Evolutionary conservation across 2,888 invertebrate species (phyloP).

Genomic region (Eupelmus urozonus): DNA sequence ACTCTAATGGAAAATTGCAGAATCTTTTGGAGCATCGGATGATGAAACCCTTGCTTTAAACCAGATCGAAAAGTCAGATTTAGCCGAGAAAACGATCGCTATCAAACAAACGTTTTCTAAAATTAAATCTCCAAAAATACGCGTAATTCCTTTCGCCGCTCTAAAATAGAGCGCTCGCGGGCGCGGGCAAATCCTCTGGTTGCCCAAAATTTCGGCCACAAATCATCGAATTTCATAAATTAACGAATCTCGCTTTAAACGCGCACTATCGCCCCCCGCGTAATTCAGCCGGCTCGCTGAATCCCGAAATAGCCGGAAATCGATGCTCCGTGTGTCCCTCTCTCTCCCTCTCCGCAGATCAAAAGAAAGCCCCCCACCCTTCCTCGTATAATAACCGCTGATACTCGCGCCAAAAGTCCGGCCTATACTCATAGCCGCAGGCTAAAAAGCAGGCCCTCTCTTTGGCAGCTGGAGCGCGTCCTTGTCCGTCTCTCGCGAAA

Average conservation of each 20-base stretch:
- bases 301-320: slow-evolving; percentile 54
- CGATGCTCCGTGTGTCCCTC: slow-evolving; percentile 26
- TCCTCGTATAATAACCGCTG: slow-evolving; percentile 5
- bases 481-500: slow-evolving; percentile 62
- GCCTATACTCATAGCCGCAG: slow-evolving; percentile 8
- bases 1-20: too few relatives aligned
- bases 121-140: neutral
- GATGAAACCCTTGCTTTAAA: too few relatives aligned
- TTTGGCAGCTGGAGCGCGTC: slow-evolving; percentile 73
- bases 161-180: too few relatives aligned
- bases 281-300: slow-evolving; percentile 25
- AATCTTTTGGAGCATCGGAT: too few relatives aligned
- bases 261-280: slow-evolving; percentile 29
- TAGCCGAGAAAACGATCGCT: slow-evolving; percentile 7
- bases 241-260: slow-evolving; percentile 31
- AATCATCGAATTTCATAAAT: slow-evolving; percentile 52
- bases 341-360: slow-evolving; percentile 12
- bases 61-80: too few relatives aligned
- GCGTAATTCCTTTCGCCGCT: neutral
- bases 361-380: slow-evolving; percentile 15
- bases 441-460: slow-evolving; percentile 36
- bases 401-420: slow-evolving; percentile 35
- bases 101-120: neutral
- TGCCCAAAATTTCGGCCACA: neutral
- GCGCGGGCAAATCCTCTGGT: neutral